Evolutionary conservation across 2,113 vertebrate genomes (phyloP).

Genomic region (Mormoops blainvillei): DNA sequence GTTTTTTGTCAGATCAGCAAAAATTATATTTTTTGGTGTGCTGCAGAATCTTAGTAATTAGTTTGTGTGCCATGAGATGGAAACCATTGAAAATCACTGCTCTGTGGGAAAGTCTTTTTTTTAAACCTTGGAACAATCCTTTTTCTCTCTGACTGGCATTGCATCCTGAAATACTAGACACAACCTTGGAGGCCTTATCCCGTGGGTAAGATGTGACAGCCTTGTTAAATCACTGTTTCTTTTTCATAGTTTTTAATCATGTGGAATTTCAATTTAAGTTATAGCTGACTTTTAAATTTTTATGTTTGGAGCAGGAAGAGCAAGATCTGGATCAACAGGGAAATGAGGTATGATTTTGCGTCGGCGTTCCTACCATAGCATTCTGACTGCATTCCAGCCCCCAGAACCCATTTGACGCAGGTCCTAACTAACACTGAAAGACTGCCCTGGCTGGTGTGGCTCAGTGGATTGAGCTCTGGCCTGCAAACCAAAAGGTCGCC

Average conservation of each 20-base stretch:
- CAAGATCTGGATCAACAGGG: slow-evolving; percentile 89
- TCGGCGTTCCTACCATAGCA: background rate
- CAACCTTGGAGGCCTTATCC: background rate
- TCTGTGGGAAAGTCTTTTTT: background rate
- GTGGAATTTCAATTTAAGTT: background rate
- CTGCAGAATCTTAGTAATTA: background rate
- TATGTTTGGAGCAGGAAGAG: slow-evolving; percentile 86
- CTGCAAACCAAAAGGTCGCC: too few relatives aligned
- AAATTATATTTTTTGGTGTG: background rate
- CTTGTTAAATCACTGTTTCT: background rate
- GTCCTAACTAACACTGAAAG: background rate
- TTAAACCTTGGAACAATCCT: background rate
- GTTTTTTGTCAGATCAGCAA: background rate
- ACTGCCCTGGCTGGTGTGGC: too few relatives aligned
- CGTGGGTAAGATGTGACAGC: background rate
- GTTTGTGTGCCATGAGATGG: background rate
- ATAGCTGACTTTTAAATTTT: slow-evolving; percentile 46
- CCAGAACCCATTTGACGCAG: background rate
- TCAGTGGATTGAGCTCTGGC: too few relatives aligned
- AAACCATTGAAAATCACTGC: background rate
- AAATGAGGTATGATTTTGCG: slow-evolving; percentile 83
- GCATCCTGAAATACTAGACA: background rate
- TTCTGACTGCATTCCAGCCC: background rate
- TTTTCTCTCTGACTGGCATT: slow-evolving; percentile 1
- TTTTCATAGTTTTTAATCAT: slow-evolving; percentile 7